A percentile compares a stretch with the other conserved stretches of the same genome.
phyloP scores from a whole-genome alignment of 2,797 vertebrate species.

The Onychomys leucogaster region DNA sequence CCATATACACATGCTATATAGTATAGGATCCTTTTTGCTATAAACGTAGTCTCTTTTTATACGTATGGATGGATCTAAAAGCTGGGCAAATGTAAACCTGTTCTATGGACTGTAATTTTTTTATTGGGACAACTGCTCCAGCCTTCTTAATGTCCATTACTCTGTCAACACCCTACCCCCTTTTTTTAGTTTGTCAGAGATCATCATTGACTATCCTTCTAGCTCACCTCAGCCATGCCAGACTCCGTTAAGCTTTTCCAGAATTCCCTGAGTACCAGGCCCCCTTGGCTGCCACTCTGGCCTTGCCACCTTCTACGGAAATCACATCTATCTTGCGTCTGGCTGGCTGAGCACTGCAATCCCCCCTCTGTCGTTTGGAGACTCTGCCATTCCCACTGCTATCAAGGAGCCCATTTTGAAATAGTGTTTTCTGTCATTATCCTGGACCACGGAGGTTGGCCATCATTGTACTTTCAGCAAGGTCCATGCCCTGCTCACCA shows the following conservation, averaged over 20 bases:
- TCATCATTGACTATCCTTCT: not conserved
- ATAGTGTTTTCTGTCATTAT: not conserved
- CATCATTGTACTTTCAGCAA: not conserved
- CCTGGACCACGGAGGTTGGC: not conserved
- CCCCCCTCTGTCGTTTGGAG: not conserved
- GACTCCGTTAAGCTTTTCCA: not conserved
- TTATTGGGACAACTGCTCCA: not conserved
- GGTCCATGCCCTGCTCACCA: too few species aligned
- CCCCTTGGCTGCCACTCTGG: not conserved
- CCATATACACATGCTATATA: not conserved
- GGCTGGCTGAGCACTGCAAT: not conserved
- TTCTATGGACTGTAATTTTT: not conserved
- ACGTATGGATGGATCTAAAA: not conserved
- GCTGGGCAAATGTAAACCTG: not conserved
- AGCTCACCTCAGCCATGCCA: not conserved
- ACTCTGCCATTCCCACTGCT: not conserved
- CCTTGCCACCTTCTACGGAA: not conserved
- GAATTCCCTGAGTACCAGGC: not conserved
- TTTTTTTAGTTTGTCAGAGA: not conserved
- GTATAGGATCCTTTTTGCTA: not conserved
- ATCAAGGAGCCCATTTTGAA: not conserved
- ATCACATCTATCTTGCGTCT: not conserved
- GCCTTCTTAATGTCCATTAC: not conserved
- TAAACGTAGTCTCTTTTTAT: not conserved
- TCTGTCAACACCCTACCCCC: not conserved